A percentile compares a stretch with the other conserved stretches of the same genome.
These are phyloP conservation scores for Glossophaga mutica DNA, from an alignment of 2,797 vertebrate species.

Conservation along the genomic window DNA sequence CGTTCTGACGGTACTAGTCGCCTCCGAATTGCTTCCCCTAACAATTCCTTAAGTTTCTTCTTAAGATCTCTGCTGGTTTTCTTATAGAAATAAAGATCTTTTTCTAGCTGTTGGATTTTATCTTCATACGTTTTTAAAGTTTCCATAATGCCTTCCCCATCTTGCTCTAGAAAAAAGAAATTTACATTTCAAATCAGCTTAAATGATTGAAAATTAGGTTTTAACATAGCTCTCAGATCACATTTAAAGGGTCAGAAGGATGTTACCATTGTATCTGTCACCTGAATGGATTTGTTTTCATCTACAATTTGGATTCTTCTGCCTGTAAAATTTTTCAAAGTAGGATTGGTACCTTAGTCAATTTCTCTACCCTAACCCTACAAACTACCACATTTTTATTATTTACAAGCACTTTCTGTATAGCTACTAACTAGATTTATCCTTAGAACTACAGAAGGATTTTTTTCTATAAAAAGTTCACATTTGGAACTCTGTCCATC, in stretches of 20 bases:
- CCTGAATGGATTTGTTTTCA: neutral
- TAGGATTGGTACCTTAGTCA: neutral
- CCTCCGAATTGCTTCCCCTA: constrained; percentile 70
- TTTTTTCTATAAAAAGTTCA: constrained; percentile 6
- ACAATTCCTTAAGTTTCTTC: constrained; percentile 86
- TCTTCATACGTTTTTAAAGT: constrained; percentile 80
- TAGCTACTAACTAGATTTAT: neutral
- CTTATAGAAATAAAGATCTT: constrained; percentile 94
- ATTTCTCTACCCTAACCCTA: neutral
- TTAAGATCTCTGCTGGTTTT: constrained; percentile 90
- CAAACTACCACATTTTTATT: neutral
- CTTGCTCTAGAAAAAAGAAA: constrained; percentile 80
- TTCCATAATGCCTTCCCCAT: constrained; percentile 75
- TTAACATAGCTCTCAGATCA: neutral
- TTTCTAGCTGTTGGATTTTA: constrained; percentile 89
- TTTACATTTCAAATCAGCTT: constrained; percentile 59
- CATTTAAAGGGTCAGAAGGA: neutral
- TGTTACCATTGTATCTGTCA: neutral
- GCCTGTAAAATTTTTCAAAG: neutral
- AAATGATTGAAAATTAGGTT: constrained; percentile 18
- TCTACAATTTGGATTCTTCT: constrained; percentile 22
- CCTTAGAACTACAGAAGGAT: neutral
- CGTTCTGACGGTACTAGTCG: constrained; percentile 59
- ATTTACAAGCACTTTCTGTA: neutral
- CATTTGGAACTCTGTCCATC: neutral